Percentiles rank a stretch among this genome's conserved stretches.
Conservation (phyloP, 1,140 invertebrate species). For the Pachypeltis micranthus region DNA sequence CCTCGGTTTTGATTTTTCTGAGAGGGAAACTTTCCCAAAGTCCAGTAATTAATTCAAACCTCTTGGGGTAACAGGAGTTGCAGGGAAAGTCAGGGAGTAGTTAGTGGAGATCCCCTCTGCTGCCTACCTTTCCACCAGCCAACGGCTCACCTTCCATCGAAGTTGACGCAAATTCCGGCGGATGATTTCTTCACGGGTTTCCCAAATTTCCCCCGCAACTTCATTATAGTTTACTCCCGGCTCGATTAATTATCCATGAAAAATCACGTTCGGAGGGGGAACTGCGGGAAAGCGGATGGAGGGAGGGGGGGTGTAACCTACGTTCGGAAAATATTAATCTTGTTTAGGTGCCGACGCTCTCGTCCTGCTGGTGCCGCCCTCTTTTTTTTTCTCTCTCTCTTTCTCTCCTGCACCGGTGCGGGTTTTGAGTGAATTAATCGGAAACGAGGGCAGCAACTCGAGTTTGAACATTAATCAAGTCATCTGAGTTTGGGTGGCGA, state of each 20-base stretch:
- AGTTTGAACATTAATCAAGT: slow-evolving; percentile 2
- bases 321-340: slow-evolving; percentile 1
- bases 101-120: too few relatives aligned
- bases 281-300: neutral
- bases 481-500: neutral
- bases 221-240: neutral
- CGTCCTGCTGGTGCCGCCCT: neutral
- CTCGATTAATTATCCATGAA: slow-evolving; percentile 5
- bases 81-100: too few relatives aligned
- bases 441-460: neutral
- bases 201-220: neutral
- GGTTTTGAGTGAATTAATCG: neutral
- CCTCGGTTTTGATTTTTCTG: slow-evolving; percentile 1
- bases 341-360: neutral
- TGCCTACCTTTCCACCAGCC: too few relatives aligned
- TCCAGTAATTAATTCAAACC: slow-evolving; percentile 4
- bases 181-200: neutral
- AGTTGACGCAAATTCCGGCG: too few relatives aligned
- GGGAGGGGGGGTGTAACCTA: neutral
- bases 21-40: neutral
- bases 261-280: slow-evolving; percentile 3
- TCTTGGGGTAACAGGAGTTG: neutral
- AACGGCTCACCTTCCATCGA: too few relatives aligned
- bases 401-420: neutral
- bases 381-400: neutral